phyloP scores from a whole-genome alignment of 2,888 invertebrate species.

The Abscondita cerata region DNA sequence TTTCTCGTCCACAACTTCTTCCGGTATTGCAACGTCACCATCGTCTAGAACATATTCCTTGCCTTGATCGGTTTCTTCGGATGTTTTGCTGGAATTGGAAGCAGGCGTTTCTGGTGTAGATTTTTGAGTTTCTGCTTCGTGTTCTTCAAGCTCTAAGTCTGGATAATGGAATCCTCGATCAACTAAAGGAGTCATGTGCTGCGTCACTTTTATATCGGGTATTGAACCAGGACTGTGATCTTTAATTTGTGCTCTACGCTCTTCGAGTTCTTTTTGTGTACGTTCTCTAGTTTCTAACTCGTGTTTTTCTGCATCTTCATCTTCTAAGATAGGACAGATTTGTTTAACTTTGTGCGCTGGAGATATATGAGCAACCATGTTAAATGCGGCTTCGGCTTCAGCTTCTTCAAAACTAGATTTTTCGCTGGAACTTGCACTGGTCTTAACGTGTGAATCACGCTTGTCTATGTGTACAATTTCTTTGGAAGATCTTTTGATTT shows the following conservation, averaged over 20 bases:
- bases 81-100: constrained; percentile 70
- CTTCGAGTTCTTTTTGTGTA: constrained; percentile 55
- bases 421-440: constrained; percentile 56
- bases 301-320: constrained; percentile 62
- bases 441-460: constrained; percentile 54
- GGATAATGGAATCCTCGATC: constrained; percentile 59
- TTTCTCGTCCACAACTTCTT: constrained; percentile 58
- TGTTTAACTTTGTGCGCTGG: constrained; percentile 59
- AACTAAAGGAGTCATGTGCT: constrained; percentile 63
- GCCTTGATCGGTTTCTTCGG: constrained; percentile 70
- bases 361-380: constrained; percentile 59
- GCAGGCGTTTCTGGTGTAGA: constrained; percentile 68
- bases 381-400: constrained; percentile 61
- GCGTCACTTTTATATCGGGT: constrained; percentile 69
- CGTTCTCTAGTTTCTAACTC: constrained; percentile 60
- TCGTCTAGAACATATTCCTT: constrained; percentile 69
- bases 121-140: constrained; percentile 54
- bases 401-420: constrained; percentile 60
- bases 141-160: constrained; percentile 59
- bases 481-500: constrained; percentile 27
- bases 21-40: constrained; percentile 63
- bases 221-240: constrained; percentile 69
- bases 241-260: constrained; percentile 59
- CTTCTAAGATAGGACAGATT: constrained; percentile 60
- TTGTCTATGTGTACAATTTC: constrained; percentile 49